Conservation (phyloP, 2,888 invertebrate genomes). For the Mesorhabditis belari region DNA sequence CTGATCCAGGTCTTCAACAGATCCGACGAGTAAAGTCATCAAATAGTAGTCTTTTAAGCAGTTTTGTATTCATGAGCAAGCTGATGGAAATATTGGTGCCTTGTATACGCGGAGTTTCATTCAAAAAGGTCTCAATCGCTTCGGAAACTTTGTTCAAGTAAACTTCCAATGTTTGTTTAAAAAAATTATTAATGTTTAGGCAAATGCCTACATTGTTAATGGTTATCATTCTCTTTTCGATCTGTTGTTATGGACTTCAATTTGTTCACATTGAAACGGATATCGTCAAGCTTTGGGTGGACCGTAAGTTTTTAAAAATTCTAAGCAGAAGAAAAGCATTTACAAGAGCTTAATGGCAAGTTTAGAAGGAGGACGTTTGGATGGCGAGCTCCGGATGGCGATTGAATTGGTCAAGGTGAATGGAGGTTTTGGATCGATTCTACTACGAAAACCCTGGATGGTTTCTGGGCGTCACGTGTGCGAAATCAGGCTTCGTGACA, state of each 20-base stretch:
- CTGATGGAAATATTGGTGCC: constrained; percentile 39
- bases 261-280: constrained; percentile 86
- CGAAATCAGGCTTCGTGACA: too few species aligned
- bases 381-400: constrained; percentile 80
- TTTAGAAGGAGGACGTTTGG: constrained; percentile 84
- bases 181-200: too few species aligned
- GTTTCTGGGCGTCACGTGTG: too few species aligned
- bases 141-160: constrained; percentile 8
- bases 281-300: constrained; percentile 91
- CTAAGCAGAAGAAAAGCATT: too few species aligned
- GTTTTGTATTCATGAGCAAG: constrained; percentile 19
- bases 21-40: constrained; percentile 77
- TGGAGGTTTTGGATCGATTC: too few species aligned
- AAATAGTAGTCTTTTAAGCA: not conserved
- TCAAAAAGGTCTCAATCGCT: constrained; percentile 8
- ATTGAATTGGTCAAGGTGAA: too few species aligned
- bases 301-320: constrained; percentile 69
- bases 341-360: too few species aligned
- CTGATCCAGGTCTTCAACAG: constrained; percentile 83
- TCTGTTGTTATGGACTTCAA: constrained; percentile 81
- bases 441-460: too few species aligned
- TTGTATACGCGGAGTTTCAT: constrained; percentile 44
- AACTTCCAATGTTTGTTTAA: too few species aligned
- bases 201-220: too few species aligned
- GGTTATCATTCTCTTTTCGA: constrained; percentile 67